A percentile compares a stretch with the other conserved stretches of the same genome.
phyloP scores from a whole-genome alignment of 2,797 vertebrate genomes.

The Zalophus californianus region DNA sequence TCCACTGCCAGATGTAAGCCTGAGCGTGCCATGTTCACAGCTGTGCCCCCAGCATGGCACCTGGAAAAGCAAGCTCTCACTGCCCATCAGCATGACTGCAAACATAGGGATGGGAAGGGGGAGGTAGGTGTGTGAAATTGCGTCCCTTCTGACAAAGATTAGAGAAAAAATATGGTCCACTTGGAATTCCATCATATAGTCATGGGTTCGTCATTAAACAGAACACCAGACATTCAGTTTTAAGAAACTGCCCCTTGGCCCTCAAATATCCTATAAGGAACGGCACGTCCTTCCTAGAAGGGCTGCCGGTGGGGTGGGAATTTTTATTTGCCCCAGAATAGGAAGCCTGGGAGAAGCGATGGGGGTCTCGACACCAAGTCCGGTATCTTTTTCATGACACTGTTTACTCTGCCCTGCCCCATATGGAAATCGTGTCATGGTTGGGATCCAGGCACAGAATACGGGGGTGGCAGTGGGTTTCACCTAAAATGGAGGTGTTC shows the following conservation, averaged over 20 bases:
- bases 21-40: fast-evolving
- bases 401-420: neutral
- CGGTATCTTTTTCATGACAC: neutral
- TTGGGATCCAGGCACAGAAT: neutral
- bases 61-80: neutral
- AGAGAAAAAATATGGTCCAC: neutral
- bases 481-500: neutral
- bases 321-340: neutral
- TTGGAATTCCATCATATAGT: neutral
- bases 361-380: neutral
- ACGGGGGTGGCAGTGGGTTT: too few species aligned
- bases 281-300: neutral
- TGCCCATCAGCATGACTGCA: neutral
- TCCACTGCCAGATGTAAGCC: neutral
- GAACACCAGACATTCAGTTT: neutral
- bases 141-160: neutral
- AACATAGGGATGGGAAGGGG: neutral
- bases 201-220: neutral
- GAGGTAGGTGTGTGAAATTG: neutral
- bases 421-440: neutral
- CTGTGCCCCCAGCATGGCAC: neutral
- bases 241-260: neutral
- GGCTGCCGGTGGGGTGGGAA: fast-evolving
- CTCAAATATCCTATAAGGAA: neutral
- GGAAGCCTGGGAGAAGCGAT: neutral